Conservation (phyloP, 2,113 vertebrate species). For the Cygnus buccinator region DNA sequence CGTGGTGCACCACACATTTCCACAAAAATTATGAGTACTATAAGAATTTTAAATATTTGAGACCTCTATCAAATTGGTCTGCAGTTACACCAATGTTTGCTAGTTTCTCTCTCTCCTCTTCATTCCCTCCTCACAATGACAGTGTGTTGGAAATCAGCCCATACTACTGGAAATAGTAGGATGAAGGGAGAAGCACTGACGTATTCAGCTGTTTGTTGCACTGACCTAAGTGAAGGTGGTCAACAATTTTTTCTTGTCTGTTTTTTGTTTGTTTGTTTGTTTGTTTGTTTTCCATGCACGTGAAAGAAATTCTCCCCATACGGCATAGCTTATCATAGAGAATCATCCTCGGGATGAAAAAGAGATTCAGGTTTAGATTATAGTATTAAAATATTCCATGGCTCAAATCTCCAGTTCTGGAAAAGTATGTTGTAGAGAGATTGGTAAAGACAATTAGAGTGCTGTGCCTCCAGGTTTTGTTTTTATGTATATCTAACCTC, state of each 20-base stretch:
- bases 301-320: not conserved
- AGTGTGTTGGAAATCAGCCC: not conserved
- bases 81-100: not conserved
- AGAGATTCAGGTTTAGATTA: not conserved
- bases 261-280: not conserved
- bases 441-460: not conserved
- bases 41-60: not conserved
- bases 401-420: not conserved
- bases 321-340: not conserved
- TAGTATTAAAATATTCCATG: not conserved
- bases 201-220: not conserved
- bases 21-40: not conserved
- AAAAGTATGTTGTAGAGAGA: not conserved
- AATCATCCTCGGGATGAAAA: not conserved
- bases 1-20: not conserved
- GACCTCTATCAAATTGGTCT: not conserved
- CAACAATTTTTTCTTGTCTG: not conserved
- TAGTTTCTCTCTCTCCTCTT: not conserved
- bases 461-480: not conserved
- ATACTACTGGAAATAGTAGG: not conserved
- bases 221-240: not conserved
- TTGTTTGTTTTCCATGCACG: not conserved
- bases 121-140: not conserved
- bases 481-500: not conserved
- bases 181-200: not conserved